phyloP scores from a whole-genome alignment of 2,113 vertebrate genomes.

The Brevimyrus niger region DNA sequence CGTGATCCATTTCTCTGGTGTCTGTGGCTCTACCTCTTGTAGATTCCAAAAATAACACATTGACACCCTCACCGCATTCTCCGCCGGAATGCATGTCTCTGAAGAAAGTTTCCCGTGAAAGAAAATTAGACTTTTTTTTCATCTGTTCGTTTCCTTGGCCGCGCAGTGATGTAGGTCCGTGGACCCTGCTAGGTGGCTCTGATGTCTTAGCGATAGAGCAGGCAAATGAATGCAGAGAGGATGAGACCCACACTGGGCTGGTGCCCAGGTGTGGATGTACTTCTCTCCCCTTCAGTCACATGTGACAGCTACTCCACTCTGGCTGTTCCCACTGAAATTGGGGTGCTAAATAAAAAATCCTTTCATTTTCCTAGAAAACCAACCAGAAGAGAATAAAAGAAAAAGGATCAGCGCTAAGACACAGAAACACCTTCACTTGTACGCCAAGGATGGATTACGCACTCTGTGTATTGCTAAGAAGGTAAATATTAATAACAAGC shows the following conservation, averaged over 20 bases:
- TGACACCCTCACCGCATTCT: background rate
- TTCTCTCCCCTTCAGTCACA: too few species aligned
- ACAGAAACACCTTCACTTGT: slow-evolving; percentile 77
- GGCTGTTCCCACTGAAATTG: too few species aligned
- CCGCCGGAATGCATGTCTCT: background rate
- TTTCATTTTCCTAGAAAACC: slow-evolving; percentile 53
- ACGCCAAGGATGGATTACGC: slow-evolving; percentile 76
- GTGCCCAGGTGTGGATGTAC: background rate
- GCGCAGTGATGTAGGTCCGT: background rate
- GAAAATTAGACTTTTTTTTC: background rate
- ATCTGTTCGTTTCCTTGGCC: background rate
- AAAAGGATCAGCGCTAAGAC: slow-evolving; percentile 66
- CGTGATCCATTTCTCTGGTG: background rate
- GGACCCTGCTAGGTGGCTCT: background rate
- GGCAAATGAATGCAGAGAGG: background rate
- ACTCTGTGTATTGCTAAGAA: slow-evolving; percentile 88
- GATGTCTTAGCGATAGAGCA: background rate
- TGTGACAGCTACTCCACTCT: background rate
- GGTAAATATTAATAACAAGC: slow-evolving; percentile 49
- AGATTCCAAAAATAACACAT: background rate
- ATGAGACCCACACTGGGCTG: background rate
- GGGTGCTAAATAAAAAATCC: background rate
- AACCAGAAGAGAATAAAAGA: slow-evolving; percentile 43
- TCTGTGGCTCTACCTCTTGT: background rate
- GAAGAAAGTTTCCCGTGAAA: background rate